Evolutionary conservation across 2,888 invertebrate genomes (phyloP).

Genomic region (Neoaliturus tenellus): DNA sequence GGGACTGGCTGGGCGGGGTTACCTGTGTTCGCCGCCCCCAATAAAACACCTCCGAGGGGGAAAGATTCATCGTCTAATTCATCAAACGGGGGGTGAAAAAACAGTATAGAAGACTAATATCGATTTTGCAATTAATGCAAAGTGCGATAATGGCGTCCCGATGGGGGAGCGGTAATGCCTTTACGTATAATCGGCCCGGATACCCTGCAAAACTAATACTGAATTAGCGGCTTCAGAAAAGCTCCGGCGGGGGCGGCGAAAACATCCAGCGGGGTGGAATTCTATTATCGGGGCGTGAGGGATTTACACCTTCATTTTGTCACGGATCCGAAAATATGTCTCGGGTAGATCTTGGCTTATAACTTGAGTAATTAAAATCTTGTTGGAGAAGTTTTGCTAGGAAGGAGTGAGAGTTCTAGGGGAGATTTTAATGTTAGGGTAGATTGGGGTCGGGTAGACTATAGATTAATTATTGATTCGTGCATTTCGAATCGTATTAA

Average conservation of each 20-base stretch:
- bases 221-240: conserved; percentile 48
- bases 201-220: conserved; percentile 46
- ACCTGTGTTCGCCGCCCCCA: conserved; percentile 56
- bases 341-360: not conserved
- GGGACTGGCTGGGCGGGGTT: conserved; percentile 39
- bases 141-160: conserved; percentile 67
- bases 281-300: conserved; percentile 21
- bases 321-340: not conserved
- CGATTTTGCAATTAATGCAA: conserved; percentile 70
- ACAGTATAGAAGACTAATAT: conserved; percentile 63
- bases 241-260: not conserved
- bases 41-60: conserved; percentile 47
- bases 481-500: too few species aligned
- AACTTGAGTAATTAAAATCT: not conserved
- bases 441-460: too few species aligned
- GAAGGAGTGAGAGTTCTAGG: too few species aligned
- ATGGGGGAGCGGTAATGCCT: conserved; percentile 53
- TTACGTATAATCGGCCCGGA: conserved; percentile 50
- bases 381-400: too few species aligned
- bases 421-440: too few species aligned
- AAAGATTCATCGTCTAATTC: conserved; percentile 65
- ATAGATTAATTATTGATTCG: too few species aligned
- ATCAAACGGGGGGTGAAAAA: conserved; percentile 60
- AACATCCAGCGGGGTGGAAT: conserved; percentile 11
- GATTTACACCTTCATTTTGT: not conserved